Base-by-base conservation (phyloP, 2,888 invertebrate genomes). In the Ochlodes sylvanus region DNA sequence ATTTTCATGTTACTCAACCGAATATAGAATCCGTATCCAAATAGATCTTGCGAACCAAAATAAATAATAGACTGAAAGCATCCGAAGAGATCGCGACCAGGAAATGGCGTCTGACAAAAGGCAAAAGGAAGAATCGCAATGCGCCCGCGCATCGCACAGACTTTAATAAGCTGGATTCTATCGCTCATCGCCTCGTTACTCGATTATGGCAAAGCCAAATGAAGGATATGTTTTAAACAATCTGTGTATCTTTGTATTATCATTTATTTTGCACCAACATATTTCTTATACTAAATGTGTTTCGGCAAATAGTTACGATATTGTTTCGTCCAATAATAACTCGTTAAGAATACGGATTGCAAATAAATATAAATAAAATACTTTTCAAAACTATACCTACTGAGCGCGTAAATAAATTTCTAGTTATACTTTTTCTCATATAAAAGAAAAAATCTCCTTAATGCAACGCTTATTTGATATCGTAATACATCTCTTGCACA, bases 21-120 rank as follows among this genome's bases (percentile, higher is more conserved):
- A 21, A 44, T 60, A 66, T 21, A 58, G 58, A 52, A 50, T n/a
- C 17, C 58, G 42, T 42, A 42, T 54, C 52, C 2, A 66, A 52
- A 60, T 66, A 66, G 52, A 47, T 34, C 21, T 14, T 9, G 44
- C 17, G 19, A 60, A 32, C 60, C 19, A 60, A 60, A 66, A 54
- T 52, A 47, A 52, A 67, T 54, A 2, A n/a, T 32, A 47, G 52
- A 60, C 38, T 34, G 60, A 41, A 55, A 67, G 54, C 38, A 67
- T 67, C 12, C 47, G 55, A 67, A 44, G 60, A 67, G 61, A 67
- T 61, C 60, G 61, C 67, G 67, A 67, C 67, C 54, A 67, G 67
- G 67, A 67, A 67, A 67, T 55, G 34, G 54, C 67, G 55, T 44
- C 60, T 61, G 61, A 60, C 34, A 47, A 67, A 61, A 60, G 47